Conservation (phyloP, 2,888 invertebrate species). For the Cenopis cana region DNA sequence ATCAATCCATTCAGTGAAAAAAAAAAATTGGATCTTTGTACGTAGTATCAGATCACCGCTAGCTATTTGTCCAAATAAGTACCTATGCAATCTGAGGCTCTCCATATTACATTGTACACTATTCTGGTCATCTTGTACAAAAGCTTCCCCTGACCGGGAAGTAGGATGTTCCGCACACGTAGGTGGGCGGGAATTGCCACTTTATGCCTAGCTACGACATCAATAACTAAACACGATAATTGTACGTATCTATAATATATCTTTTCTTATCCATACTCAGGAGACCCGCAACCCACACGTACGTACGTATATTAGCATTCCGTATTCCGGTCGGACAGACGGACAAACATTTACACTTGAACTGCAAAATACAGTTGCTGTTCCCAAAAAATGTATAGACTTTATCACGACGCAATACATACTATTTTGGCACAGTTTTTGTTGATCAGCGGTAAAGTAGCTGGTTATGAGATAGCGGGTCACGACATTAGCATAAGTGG, state of each 20-base stretch:
- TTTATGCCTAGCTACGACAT: no score
- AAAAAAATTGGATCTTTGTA: no score
- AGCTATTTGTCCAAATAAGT: no score
- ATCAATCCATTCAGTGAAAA: no score
- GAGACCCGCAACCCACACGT: conserved; percentile 23
- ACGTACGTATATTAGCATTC: conserved; percentile 42
- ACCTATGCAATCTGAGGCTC: no score
- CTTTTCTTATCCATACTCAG: not conserved
- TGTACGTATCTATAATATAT: not conserved
- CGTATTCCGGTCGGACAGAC: conserved; percentile 48
- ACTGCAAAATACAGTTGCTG: not conserved
- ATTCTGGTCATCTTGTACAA: no score
- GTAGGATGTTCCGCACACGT: no score
- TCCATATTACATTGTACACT: no score
- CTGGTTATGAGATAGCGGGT: conserved; percentile 32
- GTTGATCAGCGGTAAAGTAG: not conserved
- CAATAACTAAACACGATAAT: no score
- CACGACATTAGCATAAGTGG: conserved; percentile 34
- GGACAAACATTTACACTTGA: conserved; percentile 46
- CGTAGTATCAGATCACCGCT: no score
- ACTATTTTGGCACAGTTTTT: not conserved
- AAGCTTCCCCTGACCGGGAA: no score
- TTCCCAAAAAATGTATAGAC: not conserved
- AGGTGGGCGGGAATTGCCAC: no score
- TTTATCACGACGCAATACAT: not conserved